Conservation (phyloP, 2,888 invertebrate genomes). For the Oscheius sp. region DNA sequence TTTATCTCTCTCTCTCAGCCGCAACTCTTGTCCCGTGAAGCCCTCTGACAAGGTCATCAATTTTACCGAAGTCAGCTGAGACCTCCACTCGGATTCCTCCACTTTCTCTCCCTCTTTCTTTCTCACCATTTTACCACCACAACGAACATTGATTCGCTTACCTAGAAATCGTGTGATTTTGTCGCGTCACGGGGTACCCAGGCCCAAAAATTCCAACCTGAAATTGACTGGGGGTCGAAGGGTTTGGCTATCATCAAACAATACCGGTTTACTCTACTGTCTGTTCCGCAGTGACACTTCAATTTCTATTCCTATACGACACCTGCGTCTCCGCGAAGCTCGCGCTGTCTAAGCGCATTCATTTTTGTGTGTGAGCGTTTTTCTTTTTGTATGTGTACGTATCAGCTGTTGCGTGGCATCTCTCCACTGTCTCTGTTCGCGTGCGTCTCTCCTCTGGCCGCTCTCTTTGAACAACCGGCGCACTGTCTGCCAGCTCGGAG, state of each 20-base stretch:
- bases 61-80: conserved; percentile 18
- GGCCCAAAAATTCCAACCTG: background rate
- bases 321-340: conserved; percentile 13
- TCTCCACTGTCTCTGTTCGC: conserved; percentile 17
- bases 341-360: conserved; percentile 20
- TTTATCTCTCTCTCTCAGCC: background rate
- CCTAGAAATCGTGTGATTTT: no score
- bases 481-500: conserved; percentile 37
- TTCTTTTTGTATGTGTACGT: conserved; percentile 38
- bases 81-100: background rate
- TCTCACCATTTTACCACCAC: conserved; percentile 12
- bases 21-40: no score
- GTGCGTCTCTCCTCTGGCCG: conserved; percentile 15
- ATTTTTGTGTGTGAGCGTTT: conserved; percentile 37
- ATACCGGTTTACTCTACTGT: conserved; percentile 32
- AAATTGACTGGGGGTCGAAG: background rate
- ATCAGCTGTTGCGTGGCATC: conserved; percentile 41
- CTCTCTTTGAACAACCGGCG: conserved; percentile 34
- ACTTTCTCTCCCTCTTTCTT: background rate
- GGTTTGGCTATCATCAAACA: conserved; percentile 26
- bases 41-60: conserved; percentile 1
- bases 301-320: conserved; percentile 10
- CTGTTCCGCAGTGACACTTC: conserved; percentile 17
- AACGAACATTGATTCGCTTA: no score
- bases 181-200: background rate